Conservation (phyloP, 2,113 vertebrate genomes). For the Excalfactoria chinensis region DNA sequence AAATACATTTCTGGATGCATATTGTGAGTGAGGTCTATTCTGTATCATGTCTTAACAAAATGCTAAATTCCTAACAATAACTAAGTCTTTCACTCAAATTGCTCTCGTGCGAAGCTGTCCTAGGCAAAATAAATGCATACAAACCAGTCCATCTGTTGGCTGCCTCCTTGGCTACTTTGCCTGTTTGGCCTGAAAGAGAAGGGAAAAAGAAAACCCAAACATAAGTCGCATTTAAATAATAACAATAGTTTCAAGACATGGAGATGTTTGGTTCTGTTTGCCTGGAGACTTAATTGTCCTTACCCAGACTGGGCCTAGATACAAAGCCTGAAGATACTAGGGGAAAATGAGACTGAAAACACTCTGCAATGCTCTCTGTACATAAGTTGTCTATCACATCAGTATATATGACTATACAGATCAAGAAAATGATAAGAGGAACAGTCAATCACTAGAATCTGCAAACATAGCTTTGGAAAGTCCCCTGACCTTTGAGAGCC, state of each 20-base stretch:
- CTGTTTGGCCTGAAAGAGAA: constrained; percentile 85
- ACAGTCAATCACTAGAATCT: background rate
- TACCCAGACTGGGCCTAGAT: background rate
- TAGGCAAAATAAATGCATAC: constrained; percentile 52
- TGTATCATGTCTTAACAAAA: background rate
- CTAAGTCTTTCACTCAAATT: background rate
- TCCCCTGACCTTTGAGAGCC: background rate
- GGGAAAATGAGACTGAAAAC: background rate
- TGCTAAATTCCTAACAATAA: background rate
- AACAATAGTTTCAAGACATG: background rate
- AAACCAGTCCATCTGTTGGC: constrained; percentile 96
- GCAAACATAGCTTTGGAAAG: background rate
- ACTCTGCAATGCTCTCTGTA: background rate
- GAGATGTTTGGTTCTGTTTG: background rate
- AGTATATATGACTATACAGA: background rate
- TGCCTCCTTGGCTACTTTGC: constrained; percentile 90
- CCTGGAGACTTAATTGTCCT: background rate
- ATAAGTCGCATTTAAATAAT: background rate
- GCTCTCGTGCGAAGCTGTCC: background rate
- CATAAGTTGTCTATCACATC: background rate
- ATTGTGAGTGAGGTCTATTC: background rate
- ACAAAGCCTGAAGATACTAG: background rate
- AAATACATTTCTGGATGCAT: background rate
- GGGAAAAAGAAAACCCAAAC: background rate
- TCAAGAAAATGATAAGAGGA: background rate